Conservation (phyloP, 2,113 vertebrate species). For the Chionodraco myersi region DNA sequence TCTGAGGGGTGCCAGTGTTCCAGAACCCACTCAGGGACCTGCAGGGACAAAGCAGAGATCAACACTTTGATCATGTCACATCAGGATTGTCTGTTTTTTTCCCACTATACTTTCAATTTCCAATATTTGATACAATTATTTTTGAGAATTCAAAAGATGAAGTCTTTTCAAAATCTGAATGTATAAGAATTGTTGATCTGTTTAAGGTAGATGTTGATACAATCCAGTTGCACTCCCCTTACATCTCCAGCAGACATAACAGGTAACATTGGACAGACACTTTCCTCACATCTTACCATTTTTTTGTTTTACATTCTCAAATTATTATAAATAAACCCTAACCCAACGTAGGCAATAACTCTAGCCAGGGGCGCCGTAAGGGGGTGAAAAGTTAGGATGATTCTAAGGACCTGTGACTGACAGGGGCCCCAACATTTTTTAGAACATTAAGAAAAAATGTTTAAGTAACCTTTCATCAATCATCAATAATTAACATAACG, state of each 20-base stretch:
- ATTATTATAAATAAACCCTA: not conserved
- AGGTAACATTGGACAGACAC: not conserved
- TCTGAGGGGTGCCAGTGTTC: constrained; percentile 97
- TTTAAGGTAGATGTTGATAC: too few relatives aligned
- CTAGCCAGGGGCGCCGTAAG: not conserved
- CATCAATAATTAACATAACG: too few relatives aligned
- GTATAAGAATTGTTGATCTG: too few relatives aligned
- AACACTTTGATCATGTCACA: not conserved
- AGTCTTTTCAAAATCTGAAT: not conserved
- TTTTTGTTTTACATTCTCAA: not conserved
- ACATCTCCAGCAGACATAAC: not conserved
- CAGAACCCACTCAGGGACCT: constrained; percentile 92
- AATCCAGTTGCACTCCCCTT: not conserved
- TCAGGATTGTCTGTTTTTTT: not conserved
- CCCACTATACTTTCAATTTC: not conserved
- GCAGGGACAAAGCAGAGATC: constrained; percentile 6
- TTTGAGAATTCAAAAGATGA: not conserved
- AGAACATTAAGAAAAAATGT: too few relatives aligned
- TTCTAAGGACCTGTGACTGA: too few relatives aligned
- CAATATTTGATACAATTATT: not conserved
- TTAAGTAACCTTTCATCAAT: too few relatives aligned
- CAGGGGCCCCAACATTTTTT: too few relatives aligned
- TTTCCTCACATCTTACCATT: not conserved
- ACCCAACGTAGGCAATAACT: not conserved
- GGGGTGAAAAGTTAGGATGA: too few relatives aligned